phyloP scores from a whole-genome alignment of 2,888 invertebrate species.

The Choreutis nemorana region DNA sequence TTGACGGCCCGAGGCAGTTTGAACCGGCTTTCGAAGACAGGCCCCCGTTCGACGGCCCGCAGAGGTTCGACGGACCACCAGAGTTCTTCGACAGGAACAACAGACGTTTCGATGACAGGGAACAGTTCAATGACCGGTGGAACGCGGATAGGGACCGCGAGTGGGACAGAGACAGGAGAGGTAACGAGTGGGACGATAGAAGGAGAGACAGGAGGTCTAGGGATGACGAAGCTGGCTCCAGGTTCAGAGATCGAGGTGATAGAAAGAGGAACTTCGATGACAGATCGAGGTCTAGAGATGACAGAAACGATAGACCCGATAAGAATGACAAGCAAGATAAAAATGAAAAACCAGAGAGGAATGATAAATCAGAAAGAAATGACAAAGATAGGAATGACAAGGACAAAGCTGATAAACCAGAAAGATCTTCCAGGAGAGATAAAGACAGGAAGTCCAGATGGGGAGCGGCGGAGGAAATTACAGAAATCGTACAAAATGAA shows the following conservation, averaged over 20 bases:
- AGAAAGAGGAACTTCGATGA: constrained; percentile 30
- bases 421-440: constrained; percentile 24
- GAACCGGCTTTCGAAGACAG: constrained; percentile 12
- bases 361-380: constrained; percentile 35
- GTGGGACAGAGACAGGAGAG: constrained; percentile 19
- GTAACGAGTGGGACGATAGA: constrained; percentile 38
- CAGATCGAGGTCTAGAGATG: constrained; percentile 8
- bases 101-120: constrained; percentile 47
- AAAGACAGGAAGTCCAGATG: constrained; percentile 41
- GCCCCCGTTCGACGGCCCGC: constrained; percentile 16
- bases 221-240: constrained; percentile 31
- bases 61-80: constrained; percentile 31
- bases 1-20: constrained; percentile 10
- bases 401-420: constrained; percentile 3
- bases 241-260: constrained; percentile 12
- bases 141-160: constrained; percentile 37
- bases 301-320: constrained; percentile 10
- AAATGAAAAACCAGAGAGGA: constrained; percentile 7
- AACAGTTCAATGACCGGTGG: constrained; percentile 37
- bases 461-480: constrained; percentile 7
- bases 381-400: constrained; percentile 22
- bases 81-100: constrained; percentile 49
- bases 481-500: constrained; percentile 1
- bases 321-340: constrained; percentile 4
- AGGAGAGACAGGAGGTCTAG: constrained; percentile 27